Conservation (phyloP, 2,113 vertebrate species). For the Rhinolophus ferrumequinum region DNA sequence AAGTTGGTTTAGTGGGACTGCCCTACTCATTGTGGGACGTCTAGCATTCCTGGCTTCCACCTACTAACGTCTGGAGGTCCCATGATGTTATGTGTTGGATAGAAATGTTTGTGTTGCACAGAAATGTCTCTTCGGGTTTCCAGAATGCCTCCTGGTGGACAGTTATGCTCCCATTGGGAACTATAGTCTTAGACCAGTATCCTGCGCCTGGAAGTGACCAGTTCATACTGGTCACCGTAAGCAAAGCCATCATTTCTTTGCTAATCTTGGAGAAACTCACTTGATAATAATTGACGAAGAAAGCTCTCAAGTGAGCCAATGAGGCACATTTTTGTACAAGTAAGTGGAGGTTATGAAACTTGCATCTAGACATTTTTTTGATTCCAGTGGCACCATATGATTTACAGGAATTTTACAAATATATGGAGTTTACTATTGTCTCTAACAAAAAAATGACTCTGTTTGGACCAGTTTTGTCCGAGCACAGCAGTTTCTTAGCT, state of each 20-base stretch:
- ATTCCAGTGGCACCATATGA: background rate
- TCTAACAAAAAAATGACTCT: background rate
- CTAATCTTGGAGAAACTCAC: background rate
- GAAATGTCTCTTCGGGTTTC: background rate
- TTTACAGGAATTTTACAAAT: background rate
- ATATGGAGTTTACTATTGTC: background rate
- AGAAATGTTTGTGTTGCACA: background rate
- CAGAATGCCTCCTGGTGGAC: background rate
- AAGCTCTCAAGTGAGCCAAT: background rate
- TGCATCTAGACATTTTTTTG: background rate
- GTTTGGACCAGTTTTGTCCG: background rate
- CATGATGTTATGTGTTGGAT: background rate
- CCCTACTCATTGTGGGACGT: fast-evolving
- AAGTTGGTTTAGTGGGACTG: background rate
- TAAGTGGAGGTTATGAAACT: background rate
- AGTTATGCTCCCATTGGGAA: background rate
- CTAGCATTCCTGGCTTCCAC: background rate
- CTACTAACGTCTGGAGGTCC: too few species aligned
- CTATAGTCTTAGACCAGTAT: background rate
- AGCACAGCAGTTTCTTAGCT: background rate
- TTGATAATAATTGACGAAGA: background rate
- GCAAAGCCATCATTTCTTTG: background rate
- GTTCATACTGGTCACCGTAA: background rate
- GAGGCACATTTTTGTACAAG: background rate
- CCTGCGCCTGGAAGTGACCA: background rate